Percentiles rank a stretch among this genome's conserved stretches.
These are phyloP conservation scores for Hirtodrosophila confusa DNA, from an alignment of 2,888 invertebrate species.

Conservation along the genomic window DNA sequence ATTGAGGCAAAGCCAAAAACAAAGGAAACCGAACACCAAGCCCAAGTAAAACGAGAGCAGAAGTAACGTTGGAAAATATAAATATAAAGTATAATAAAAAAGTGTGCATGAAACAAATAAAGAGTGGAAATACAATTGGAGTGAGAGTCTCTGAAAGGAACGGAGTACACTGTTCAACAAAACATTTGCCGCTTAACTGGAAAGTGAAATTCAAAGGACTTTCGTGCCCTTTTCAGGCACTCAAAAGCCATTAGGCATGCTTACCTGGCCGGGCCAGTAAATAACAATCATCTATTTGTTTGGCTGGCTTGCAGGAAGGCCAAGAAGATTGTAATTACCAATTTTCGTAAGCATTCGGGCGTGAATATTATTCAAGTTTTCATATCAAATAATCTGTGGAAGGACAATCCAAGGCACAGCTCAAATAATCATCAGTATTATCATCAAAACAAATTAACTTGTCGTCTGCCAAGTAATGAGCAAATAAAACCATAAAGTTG, in stretches of 20 bases:
- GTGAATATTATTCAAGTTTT: slow-evolving; percentile 30
- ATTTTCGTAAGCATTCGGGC: slow-evolving; percentile 44
- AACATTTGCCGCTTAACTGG: not conserved
- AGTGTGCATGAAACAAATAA: slow-evolving; percentile 25
- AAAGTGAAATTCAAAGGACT: slow-evolving; percentile 16
- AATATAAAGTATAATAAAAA: slow-evolving; percentile 18
- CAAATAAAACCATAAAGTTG: slow-evolving; percentile 36
- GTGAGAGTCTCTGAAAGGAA: not conserved
- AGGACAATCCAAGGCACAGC: slow-evolving; percentile 2
- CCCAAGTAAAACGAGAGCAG: slow-evolving; percentile 26
- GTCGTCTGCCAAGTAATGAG: slow-evolving; percentile 54
- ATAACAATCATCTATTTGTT: slow-evolving; percentile 52
- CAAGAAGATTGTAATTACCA: slow-evolving; percentile 46
- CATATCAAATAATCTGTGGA: slow-evolving; percentile 39
- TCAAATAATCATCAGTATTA: slow-evolving; percentile 34
- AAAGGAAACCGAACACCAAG: slow-evolving; percentile 54
- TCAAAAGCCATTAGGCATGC: slow-evolving; percentile 13
- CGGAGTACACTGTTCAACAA: slow-evolving; percentile 3
- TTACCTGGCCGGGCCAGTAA: slow-evolving; percentile 32
- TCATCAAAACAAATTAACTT: slow-evolving; percentile 62
- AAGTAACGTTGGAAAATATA: slow-evolving; percentile 15
- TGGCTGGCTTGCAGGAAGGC: not conserved
- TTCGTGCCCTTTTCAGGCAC: slow-evolving; percentile 8
- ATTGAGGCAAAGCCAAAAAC: slow-evolving; percentile 47
- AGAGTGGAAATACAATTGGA: slow-evolving; percentile 13